A percentile compares a stretch with the other conserved stretches of the same genome.
Evolutionary conservation across 2,797 vertebrate species (phyloP).

Genomic region (Sphaeramia orbicularis): DNA sequence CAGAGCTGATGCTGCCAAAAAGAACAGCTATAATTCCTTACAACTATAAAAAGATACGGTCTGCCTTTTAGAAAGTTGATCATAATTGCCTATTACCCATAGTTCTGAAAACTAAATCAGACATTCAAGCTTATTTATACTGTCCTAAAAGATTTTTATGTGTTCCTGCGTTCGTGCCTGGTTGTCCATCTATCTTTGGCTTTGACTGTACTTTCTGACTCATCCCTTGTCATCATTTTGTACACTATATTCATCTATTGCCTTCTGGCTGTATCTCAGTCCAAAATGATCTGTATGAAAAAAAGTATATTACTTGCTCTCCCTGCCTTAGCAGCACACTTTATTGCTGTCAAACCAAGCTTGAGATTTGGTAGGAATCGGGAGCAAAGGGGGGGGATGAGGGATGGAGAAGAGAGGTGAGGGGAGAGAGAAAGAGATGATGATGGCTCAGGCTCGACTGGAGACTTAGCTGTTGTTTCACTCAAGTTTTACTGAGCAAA

Average conservation of each 20-base stretch:
- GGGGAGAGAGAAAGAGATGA: conserved; percentile 23
- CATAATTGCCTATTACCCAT: conserved; percentile 13
- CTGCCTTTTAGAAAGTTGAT: conserved; percentile 4
- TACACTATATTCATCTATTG: conserved; percentile 62
- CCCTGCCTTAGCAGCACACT: conserved; percentile 72
- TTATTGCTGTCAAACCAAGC: conserved; percentile 82
- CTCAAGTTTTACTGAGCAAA: conserved; percentile 78
- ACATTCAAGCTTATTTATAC: conserved; percentile 25
- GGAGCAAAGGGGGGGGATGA: conserved; percentile 48
- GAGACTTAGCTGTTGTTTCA: conserved; percentile 75
- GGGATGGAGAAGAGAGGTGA: conserved; percentile 27
- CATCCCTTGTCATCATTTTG: conserved; percentile 55
- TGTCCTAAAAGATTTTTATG: conserved; percentile 20
- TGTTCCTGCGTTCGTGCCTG: conserved; percentile 26
- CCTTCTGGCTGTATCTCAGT: conserved; percentile 67
- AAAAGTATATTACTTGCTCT: conserved; percentile 68
- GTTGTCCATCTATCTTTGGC: conserved; percentile 41
- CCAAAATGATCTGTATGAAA: conserved; percentile 67
- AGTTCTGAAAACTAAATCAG: conserved; percentile 17
- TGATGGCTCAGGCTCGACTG: conserved; percentile 57
- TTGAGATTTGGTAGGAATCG: conserved; percentile 78
- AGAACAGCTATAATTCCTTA: conserved; percentile 24
- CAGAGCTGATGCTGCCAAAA: conserved; percentile 34
- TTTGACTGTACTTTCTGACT: conserved; percentile 48
- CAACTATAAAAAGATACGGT: background rate